Base-by-base conservation (phyloP, 2,888 invertebrate genomes). In the Caenorhabditis parvicauda region DNA sequence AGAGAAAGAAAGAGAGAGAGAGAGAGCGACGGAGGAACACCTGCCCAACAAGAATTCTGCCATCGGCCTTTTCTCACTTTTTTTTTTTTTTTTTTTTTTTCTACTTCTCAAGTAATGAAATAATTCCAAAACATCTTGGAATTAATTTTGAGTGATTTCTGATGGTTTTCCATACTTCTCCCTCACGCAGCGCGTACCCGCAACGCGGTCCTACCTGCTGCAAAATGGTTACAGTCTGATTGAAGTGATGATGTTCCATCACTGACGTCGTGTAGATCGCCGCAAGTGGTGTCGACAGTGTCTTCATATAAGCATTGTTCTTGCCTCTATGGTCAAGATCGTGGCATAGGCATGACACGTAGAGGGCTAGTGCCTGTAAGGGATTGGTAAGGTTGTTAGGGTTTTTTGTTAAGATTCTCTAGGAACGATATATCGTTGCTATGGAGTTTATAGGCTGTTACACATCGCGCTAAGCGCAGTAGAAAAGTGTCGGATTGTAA, bases 221-320 rank as follows among this genome's bases (percentile, higher is more conserved):
- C 17, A 91, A 83, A 67, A 91, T 90, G 14, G 89, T 88, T 27
- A 90, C 89, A 0, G 90, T 90, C 80, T 90, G 90, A 80, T 91
- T 90, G 81, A 90, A 91, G 82, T 91, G 90, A 80, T 91, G 90
- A 77, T 91, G 90, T 80, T 91, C 91, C 85, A 90, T 87, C 0
- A 90, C 90, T 0, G 90, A 90, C 0, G 90, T 91, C 29, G 89
- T 88, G 82, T 91, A 91, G 81, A 91, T 89, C 25, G 89, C 87
- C 0, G 90, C 90, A 35, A 91, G 83, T 0, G 91, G 90, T 1
- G 90, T 89, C 51, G 88, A 88, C 24, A 88, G 89, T 71, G 90
- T 89, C 71, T 88, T 86, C 89, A 90, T 89, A 82, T 90, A 91
- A 14, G 71, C 68, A 80, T 91, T 91, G 59, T 89, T 91, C 81